These are phyloP conservation scores for Stratiomys singularior DNA, from an alignment of 2,888 invertebrate species.

Conservation along the genomic window DNA sequence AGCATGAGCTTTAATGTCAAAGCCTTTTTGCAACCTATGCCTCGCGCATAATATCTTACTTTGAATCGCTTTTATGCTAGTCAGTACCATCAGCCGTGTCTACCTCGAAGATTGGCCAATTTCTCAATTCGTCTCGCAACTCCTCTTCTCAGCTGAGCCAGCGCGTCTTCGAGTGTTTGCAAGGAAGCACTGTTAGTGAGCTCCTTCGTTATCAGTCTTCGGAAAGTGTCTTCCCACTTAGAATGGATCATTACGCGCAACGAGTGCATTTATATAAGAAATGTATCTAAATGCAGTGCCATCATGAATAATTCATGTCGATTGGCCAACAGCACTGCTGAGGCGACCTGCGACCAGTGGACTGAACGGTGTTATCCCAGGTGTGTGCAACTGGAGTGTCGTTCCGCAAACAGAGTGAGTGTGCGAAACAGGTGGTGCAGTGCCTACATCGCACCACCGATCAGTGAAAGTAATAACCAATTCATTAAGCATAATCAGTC, in stretches of 20 bases:
- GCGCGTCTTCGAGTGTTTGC: not conserved
- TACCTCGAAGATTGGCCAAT: not conserved
- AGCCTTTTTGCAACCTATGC: not conserved
- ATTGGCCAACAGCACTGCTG: not conserved
- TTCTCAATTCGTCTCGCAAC: not conserved
- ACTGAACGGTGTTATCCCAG: not conserved
- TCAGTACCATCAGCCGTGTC: not conserved
- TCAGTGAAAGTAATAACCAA: constrained; percentile 32
- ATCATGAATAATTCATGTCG: too few species aligned
- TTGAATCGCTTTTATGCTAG: not conserved
- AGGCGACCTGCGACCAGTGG: not conserved
- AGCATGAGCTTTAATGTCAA: not conserved
- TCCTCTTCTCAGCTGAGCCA: not conserved
- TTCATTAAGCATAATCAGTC: not conserved
- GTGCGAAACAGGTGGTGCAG: constrained; percentile 31
- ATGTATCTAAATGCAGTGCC: not conserved
- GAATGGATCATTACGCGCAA: not conserved
- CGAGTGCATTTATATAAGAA: not conserved
- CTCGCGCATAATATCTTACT: not conserved
- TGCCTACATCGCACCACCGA: not conserved
- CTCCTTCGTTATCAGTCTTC: not conserved
- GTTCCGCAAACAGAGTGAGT: constrained; percentile 11
- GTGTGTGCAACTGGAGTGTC: not conserved
- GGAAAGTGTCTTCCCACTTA: not conserved
- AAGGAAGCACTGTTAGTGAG: not conserved